Conservation (phyloP, 2,113 vertebrate genomes). For the Brienomyrus brachyistius region DNA sequence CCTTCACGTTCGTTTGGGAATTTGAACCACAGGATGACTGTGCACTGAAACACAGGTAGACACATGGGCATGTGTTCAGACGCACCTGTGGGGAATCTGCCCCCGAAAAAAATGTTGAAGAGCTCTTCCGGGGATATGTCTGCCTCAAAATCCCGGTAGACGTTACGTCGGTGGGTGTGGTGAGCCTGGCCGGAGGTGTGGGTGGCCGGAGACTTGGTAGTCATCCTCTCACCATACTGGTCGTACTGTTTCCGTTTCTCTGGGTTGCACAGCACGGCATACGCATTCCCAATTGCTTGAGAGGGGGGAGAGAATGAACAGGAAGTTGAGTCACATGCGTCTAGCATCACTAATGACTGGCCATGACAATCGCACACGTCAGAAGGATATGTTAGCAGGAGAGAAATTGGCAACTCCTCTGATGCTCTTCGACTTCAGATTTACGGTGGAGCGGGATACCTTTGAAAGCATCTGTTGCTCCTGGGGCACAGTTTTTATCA, state of each 20-base stretch:
- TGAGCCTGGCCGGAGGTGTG: constrained; percentile 50
- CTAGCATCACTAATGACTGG: background rate
- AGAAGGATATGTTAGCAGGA: background rate
- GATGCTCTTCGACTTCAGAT: constrained; percentile 10
- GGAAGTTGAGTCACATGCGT: background rate
- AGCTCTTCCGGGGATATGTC: constrained; percentile 94
- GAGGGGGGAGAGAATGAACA: background rate
- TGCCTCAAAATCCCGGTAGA: constrained; percentile 80
- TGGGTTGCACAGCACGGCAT: constrained; percentile 76
- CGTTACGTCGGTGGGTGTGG: constrained; percentile 57
- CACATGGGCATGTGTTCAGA: background rate
- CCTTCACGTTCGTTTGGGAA: background rate
- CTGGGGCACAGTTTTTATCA: constrained; percentile 67
- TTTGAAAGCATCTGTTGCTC: constrained; percentile 88
- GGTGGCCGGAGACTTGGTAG: constrained; percentile 39
- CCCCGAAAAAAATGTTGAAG: constrained; percentile 92
- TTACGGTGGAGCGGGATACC: constrained; percentile 52
- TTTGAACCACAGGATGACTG: background rate
- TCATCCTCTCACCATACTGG: constrained; percentile 82
- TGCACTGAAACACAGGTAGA: background rate
- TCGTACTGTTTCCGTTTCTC: constrained; percentile 93
- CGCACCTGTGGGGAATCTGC: constrained; percentile 85
- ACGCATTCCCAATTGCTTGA: constrained; percentile 77
- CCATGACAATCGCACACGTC: background rate
- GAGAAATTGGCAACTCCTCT: background rate